Evolutionary conservation across 2,113 vertebrate genomes (phyloP).

Genomic region (Callospermophilus lateralis): DNA sequence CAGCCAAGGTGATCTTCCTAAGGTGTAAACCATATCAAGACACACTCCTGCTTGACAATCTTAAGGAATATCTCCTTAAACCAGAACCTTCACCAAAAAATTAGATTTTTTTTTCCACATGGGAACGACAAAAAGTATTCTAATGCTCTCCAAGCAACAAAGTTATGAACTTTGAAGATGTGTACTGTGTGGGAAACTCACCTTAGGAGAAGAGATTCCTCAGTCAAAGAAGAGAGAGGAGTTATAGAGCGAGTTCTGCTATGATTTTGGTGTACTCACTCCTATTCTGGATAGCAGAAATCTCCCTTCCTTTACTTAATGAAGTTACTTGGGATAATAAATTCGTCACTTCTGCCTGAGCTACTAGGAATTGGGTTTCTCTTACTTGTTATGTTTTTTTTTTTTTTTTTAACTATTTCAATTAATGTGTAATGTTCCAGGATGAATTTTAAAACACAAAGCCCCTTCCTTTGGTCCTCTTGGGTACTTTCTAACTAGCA

Average conservation of each 20-base stretch:
- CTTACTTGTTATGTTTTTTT: neutral
- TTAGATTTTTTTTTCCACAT: neutral
- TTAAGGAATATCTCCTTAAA: neutral
- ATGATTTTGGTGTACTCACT: neutral
- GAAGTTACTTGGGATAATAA: neutral
- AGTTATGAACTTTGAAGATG: neutral
- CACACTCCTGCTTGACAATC: neutral
- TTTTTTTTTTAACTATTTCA: neutral
- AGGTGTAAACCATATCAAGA: neutral
- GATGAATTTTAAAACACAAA: slow-evolving; percentile 27
- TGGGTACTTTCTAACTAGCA: neutral
- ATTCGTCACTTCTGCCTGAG: neutral
- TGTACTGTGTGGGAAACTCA: neutral
- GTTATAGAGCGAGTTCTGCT: neutral
- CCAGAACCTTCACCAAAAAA: neutral
- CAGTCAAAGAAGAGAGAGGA: neutral
- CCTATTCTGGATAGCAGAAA: neutral
- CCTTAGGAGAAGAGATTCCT: neutral
- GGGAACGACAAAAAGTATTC: neutral
- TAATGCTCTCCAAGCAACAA: neutral
- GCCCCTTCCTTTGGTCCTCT: neutral
- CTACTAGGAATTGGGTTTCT: neutral
- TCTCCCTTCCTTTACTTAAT: neutral
- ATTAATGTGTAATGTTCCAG: neutral
- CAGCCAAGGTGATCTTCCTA: neutral